phyloP scores from a whole-genome alignment of 2,797 vertebrate species.

The Eulemur coronatus region DNA sequence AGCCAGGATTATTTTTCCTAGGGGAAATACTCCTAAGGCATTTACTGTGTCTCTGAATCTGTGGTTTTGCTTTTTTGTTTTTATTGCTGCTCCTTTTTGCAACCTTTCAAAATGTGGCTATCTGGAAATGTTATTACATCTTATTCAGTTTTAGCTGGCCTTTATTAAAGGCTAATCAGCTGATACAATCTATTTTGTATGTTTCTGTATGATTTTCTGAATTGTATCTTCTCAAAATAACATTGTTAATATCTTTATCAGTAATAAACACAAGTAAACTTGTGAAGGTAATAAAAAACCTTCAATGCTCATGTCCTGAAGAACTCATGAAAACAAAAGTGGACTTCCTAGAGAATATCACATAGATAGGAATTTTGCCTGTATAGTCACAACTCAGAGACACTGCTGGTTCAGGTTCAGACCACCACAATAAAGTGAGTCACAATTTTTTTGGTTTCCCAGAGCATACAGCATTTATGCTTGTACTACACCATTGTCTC shows the following conservation, averaged over 20 bases:
- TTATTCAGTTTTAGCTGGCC: background rate
- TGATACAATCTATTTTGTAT: conserved; percentile 52
- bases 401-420: background rate
- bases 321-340: conserved; percentile 57
- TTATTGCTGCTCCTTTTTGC: conserved; percentile 13
- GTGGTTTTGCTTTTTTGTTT: background rate
- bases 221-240: conserved; percentile 67
- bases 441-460: background rate
- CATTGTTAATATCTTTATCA: conserved; percentile 69
- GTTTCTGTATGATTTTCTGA: conserved; percentile 32
- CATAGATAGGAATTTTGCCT: background rate
- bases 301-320: conserved; percentile 40
- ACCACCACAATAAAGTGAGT: background rate
- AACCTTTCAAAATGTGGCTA: background rate
- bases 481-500: background rate
- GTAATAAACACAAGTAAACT: conserved; percentile 67
- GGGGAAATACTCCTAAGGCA: background rate
- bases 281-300: conserved; percentile 72
- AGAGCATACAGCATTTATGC: background rate
- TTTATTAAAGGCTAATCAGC: conserved; percentile 69
- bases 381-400: background rate
- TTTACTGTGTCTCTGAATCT: conserved; percentile 22
- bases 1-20: background rate
- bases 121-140: conserved; percentile 33
- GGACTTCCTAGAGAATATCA: background rate